A percentile compares a stretch with the other conserved stretches of the same genome.
These are phyloP conservation scores for Mesopsocus fuscifrons DNA, from an alignment of 2,888 invertebrate species.

Conservation along the genomic window DNA sequence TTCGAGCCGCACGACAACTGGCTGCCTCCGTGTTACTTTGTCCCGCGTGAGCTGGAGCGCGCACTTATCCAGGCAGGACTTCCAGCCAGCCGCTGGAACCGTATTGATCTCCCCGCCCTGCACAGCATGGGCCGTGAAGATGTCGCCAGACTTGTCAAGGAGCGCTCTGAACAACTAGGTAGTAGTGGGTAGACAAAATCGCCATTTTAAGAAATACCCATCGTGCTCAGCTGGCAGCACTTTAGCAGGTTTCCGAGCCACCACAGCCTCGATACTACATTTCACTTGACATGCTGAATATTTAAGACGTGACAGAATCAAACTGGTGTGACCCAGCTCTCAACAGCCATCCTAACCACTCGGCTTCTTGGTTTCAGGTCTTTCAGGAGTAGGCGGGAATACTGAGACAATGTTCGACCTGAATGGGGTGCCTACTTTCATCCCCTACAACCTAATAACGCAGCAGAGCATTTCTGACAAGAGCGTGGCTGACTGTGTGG, in stretches of 20 bases:
- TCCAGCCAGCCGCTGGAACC: constrained; percentile 51
- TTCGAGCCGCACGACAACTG: constrained; percentile 99
- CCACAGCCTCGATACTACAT: too few relatives aligned
- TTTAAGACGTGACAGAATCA: too few relatives aligned
- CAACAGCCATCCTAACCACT: too few relatives aligned
- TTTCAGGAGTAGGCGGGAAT: too few relatives aligned
- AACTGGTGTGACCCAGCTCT: too few relatives aligned
- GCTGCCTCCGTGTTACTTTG: constrained; percentile 91
- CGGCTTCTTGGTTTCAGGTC: too few relatives aligned
- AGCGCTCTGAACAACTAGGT: constrained; percentile 15
- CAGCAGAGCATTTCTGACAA: constrained; percentile 98
- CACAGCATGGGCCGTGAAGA: constrained; percentile 17
- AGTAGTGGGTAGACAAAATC: too few relatives aligned
- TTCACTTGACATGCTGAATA: too few relatives aligned
- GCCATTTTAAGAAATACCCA: too few relatives aligned
- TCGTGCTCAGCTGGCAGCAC: too few relatives aligned
- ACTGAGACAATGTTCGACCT: too few relatives aligned
- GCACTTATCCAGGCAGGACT: constrained; percentile 55
- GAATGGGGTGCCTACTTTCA: constrained; percentile 47
- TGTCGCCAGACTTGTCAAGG: constrained; percentile 16
- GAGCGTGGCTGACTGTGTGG: constrained; percentile 96
- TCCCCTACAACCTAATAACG: constrained; percentile 86
- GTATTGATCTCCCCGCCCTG: constrained; percentile 37
- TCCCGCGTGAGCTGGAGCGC: constrained; percentile 59
- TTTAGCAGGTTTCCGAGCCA: too few relatives aligned